phyloP scores from a whole-genome alignment of 2,888 invertebrate species.

The Drosophila tripunctata region DNA sequence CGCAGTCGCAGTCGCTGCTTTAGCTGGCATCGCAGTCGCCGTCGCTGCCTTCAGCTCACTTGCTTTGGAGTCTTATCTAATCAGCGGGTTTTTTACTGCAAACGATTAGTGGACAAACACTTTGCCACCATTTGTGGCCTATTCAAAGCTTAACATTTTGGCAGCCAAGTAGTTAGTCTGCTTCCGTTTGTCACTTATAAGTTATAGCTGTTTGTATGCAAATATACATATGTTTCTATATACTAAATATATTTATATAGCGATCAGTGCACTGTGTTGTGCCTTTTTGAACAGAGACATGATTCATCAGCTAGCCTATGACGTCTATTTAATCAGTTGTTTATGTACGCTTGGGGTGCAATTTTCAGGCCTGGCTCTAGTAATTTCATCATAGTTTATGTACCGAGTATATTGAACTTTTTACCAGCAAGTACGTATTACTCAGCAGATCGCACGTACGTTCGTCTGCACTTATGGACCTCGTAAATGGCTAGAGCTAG shows the following conservation, averaged over 20 bases:
- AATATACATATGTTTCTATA: not conserved
- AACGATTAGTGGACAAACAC: conserved; percentile 24
- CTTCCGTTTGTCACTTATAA: conserved; percentile 12
- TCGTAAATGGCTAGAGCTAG: no score
- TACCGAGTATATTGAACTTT: no score
- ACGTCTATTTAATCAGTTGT: conserved; percentile 11
- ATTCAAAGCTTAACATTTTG: conserved; percentile 32
- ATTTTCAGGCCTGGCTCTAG: not conserved
- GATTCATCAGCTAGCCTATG: conserved; percentile 37
- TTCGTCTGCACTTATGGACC: no score
- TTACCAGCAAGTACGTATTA: not conserved
- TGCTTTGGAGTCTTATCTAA: conserved; percentile 25
- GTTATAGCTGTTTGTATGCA: not conserved
- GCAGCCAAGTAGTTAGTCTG: conserved; percentile 16
- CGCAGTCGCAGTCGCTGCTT: not conserved
- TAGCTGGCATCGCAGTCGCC: not conserved
- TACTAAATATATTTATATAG: not conserved
- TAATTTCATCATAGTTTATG: conserved; percentile 4
- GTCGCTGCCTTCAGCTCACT: not conserved
- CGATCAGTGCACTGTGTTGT: conserved; percentile 1
- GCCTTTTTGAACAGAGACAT: not conserved
- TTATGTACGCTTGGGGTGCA: not conserved
- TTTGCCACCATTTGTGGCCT: conserved; percentile 7
- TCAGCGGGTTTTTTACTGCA: conserved; percentile 20
- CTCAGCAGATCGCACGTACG: no score